Evolutionary conservation across 2,888 invertebrate species (phyloP), one percentile per base, ranked within the genome.

Genomic region (Rhagonycha lutea): DNA sequence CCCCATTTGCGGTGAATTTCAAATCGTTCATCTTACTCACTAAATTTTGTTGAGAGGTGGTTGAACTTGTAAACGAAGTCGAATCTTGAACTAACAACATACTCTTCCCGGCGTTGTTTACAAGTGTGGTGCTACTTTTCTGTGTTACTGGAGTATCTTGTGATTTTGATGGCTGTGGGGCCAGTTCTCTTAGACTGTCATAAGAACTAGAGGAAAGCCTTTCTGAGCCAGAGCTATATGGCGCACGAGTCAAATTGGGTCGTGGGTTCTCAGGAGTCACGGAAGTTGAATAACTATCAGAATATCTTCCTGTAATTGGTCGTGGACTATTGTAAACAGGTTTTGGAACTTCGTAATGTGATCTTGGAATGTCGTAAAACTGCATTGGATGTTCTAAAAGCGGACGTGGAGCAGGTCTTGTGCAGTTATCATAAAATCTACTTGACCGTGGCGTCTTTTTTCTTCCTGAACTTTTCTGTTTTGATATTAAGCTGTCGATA

Each of bases 401-500:
- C 7, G 26, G 4, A 3, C 3, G 26, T 4, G 26, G 26, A 7
- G 47, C 47, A n/a, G 7, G n/a, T 8, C n/a, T 47, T 4, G 47
- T 47, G n/a, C n/a, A 47, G n/a, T 47, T 47, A 47, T 47, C n/a
- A 8, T 24, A 24, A 10, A 65, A 61, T 60, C n/a, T 61, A 24
- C 69, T 61, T 61, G 73, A 76, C 68, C 26, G 61, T 60, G 32
- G 8, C 23, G 29, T n/a, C 8, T 5, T 60, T 26, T 73, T 73
- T 11, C 24, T 18, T 14, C 11, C 24, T 11, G 47, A 29, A 12
- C 69, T 9, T 75, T 67, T 85, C 75, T 86, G 86, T 60, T 79
- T 80, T 1, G 80, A 69, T 7, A 86, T 84, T 77, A 86, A 75
- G n/a, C 82, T 77, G 75, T 83, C 81, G 7, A 86, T 83, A 75